Percentiles rank a stretch among this genome's conserved stretches.
These are phyloP conservation scores for Electrophaes corylata DNA, from an alignment of 2,888 invertebrate species.

Conservation along the genomic window DNA sequence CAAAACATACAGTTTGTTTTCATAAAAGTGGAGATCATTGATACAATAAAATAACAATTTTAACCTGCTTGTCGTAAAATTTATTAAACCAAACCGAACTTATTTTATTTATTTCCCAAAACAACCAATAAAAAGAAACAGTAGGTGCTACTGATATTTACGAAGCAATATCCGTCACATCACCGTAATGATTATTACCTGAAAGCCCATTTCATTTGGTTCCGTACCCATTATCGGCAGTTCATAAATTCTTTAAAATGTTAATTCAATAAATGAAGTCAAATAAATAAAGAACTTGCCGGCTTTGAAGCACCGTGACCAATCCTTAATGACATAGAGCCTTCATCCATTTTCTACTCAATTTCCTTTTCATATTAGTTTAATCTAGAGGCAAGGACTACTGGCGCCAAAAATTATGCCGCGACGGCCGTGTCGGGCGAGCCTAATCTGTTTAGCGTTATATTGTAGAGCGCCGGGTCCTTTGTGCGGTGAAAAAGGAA, in stretches of 20 bases:
- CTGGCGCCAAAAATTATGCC: conserved; percentile 84
- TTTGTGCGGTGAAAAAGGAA: conserved; percentile 83
- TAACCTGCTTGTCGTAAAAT: not conserved
- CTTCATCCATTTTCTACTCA: conserved; percentile 83
- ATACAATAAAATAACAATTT: not conserved
- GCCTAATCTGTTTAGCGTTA: conserved; percentile 82
- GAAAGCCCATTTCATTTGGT: conserved; percentile 72
- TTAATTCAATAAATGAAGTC: conserved; percentile 81
- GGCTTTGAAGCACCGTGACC: conserved; percentile 71
- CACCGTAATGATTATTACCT: conserved; percentile 75
- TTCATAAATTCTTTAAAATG: conserved; percentile 77
- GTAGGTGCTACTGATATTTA: conserved; percentile 49
- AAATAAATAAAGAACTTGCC: conserved; percentile 76
- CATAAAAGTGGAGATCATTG: not conserved
- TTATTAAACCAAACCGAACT: conserved; percentile 10
- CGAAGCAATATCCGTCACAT: conserved; percentile 67
- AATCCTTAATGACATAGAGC: conserved; percentile 82
- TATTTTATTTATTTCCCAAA: conserved; percentile 25
- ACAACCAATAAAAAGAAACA: conserved; percentile 24
- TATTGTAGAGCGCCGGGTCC: conserved; percentile 74
- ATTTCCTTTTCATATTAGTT: conserved; percentile 85
- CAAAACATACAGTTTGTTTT: not conserved
- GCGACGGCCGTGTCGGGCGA: conserved; percentile 78
- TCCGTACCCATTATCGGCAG: conserved; percentile 72
- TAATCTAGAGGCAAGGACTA: conserved; percentile 82